Percentiles rank a stretch among this genome's conserved stretches.
phyloP scores from a whole-genome alignment of 2,888 invertebrate genomes.

The Coronaproctus castanopsis region DNA sequence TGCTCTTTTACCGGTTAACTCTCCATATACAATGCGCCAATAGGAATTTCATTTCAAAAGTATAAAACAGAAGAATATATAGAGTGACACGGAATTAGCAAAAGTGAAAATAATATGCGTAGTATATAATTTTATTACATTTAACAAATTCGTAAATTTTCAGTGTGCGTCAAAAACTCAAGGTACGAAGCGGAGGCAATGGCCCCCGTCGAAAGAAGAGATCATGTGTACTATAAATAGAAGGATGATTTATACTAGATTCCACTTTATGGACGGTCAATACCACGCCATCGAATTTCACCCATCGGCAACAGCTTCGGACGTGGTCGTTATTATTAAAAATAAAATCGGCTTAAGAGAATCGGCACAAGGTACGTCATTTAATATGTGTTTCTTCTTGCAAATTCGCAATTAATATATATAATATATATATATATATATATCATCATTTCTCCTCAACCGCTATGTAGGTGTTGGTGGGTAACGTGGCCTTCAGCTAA shows the following conservation, averaged over 20 bases:
- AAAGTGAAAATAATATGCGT: too few relatives aligned
- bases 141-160: too few relatives aligned
- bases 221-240: slow-evolving; percentile 80
- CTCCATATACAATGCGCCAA: too few relatives aligned
- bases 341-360: slow-evolving; percentile 72
- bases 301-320: slow-evolving; percentile 74
- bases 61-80: too few relatives aligned
- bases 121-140: too few relatives aligned
- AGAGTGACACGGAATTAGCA: too few relatives aligned
- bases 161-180: slow-evolving; percentile 49
- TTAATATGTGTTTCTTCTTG: not conserved
- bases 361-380: slow-evolving; percentile 44
- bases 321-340: slow-evolving; percentile 68
- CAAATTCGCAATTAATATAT: not conserved
- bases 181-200: slow-evolving; percentile 58
- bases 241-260: slow-evolving; percentile 71
- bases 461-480: too few relatives aligned
- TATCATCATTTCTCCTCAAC: slow-evolving; percentile 9
- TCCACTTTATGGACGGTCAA: slow-evolving; percentile 83
- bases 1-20: too few relatives aligned
- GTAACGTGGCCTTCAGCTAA: too few relatives aligned
- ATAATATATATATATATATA: not conserved
- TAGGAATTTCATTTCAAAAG: too few relatives aligned
- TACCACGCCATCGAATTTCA: slow-evolving; percentile 90
- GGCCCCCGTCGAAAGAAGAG: slow-evolving; percentile 81